phyloP scores from a whole-genome alignment of 2,113 vertebrate genomes.

The Cathartes aura region DNA sequence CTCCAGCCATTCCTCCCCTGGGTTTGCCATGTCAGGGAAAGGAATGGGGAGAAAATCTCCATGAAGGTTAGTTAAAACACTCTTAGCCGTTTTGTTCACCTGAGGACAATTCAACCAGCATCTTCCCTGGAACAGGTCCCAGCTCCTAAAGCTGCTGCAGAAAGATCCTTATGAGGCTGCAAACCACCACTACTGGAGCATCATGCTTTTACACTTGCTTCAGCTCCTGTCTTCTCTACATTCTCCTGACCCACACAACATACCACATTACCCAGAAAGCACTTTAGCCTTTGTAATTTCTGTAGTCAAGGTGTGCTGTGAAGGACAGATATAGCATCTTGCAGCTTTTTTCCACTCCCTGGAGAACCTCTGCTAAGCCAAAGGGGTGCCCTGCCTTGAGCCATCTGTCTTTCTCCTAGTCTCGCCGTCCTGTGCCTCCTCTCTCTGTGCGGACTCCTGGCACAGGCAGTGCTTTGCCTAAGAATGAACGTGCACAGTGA shows the following conservation, averaged over 20 bases:
- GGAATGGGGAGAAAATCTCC: background rate
- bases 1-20: background rate
- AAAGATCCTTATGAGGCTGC: background rate
- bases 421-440: background rate
- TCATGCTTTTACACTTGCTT: background rate
- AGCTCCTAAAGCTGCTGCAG: background rate
- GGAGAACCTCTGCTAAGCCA: background rate
- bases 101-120: background rate
- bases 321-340: background rate
- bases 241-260: background rate
- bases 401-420: background rate
- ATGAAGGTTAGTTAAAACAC: background rate
- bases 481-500: background rate
- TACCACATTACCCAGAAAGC: background rate
- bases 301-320: background rate
- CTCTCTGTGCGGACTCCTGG: background rate
- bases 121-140: background rate
- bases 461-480: background rate
- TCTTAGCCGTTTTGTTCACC: background rate
- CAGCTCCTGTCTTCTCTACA: background rate
- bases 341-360: background rate
- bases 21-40: background rate
- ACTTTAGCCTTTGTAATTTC: background rate
- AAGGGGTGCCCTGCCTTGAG: background rate
- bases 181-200: background rate